These are phyloP conservation scores for Monochamus alternatus DNA, from an alignment of 2,888 invertebrate genomes.

Conservation along the genomic window DNA sequence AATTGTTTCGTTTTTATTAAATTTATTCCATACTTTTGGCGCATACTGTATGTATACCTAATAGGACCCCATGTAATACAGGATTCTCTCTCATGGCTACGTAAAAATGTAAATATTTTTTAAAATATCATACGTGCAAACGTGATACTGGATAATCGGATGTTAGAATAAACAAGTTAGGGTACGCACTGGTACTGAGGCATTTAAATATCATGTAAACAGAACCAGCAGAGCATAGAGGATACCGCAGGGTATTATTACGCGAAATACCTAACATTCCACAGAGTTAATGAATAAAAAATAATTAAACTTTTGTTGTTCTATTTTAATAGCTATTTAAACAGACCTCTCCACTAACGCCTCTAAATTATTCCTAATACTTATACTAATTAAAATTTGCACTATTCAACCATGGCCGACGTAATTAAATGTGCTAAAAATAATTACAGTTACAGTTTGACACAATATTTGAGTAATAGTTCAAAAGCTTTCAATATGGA, in stretches of 20 bases:
- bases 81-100: too few relatives aligned
- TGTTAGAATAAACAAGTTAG: background rate
- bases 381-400: too few relatives aligned
- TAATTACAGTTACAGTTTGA: too few relatives aligned
- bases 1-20: too few relatives aligned
- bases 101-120: background rate
- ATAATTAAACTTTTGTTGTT: background rate
- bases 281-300: slow-evolving; percentile 15
- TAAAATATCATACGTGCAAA: background rate
- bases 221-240: slow-evolving; percentile 19
- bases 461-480: too few relatives aligned
- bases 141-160: background rate
- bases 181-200: background rate
- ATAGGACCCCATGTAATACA: too few relatives aligned
- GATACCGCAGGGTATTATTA: slow-evolving; percentile 15
- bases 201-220: slow-evolving; percentile 25
- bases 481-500: too few relatives aligned
- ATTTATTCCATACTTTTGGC: too few relatives aligned
- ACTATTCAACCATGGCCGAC: too few relatives aligned
- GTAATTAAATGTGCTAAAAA: too few relatives aligned
- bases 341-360: background rate
- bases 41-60: too few relatives aligned
- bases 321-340: background rate
- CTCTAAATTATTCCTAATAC: too few relatives aligned
- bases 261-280: slow-evolving; percentile 12